A percentile compares a stretch with the other conserved stretches of the same genome.
These are phyloP conservation scores for Conomelus anceps DNA, from an alignment of 2,888 invertebrate species.

Conservation along the genomic window DNA sequence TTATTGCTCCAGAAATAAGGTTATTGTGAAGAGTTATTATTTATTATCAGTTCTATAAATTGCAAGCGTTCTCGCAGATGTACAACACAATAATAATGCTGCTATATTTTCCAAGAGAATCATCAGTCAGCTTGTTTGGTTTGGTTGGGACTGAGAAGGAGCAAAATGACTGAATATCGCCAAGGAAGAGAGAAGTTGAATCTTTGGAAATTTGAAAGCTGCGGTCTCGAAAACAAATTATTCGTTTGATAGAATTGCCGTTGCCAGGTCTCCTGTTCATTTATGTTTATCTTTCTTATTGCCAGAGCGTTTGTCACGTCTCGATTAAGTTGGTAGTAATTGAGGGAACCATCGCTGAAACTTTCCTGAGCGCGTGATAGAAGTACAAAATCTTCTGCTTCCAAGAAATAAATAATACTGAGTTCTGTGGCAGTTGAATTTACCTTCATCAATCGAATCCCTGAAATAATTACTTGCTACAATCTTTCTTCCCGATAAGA, in stretches of 20 bases:
- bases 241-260: neutral
- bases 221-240: neutral
- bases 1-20: too few relatives aligned
- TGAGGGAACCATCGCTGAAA: neutral
- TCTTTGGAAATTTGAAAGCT: neutral
- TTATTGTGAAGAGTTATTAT: too few relatives aligned
- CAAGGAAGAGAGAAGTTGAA: neutral
- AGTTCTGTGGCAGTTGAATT: neutral
- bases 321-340: neutral
- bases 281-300: neutral
- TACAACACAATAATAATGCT: too few relatives aligned
- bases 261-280: neutral
- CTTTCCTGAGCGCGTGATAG: neutral
- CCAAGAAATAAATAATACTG: neutral
- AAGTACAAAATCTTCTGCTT: neutral
- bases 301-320: neutral
- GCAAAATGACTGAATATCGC: neutral
- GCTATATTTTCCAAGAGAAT: neutral
- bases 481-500: neutral
- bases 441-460: neutral
- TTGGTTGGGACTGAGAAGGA: neutral
- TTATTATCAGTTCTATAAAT: too few relatives aligned
- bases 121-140: neutral
- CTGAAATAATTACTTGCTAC: too few relatives aligned
- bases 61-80: too few relatives aligned